A percentile compares a stretch with the other conserved stretches of the same genome.
These are phyloP conservation scores for Meteorus sp. DNA, from an alignment of 1,140 invertebrate genomes.

Conservation along the genomic window DNA sequence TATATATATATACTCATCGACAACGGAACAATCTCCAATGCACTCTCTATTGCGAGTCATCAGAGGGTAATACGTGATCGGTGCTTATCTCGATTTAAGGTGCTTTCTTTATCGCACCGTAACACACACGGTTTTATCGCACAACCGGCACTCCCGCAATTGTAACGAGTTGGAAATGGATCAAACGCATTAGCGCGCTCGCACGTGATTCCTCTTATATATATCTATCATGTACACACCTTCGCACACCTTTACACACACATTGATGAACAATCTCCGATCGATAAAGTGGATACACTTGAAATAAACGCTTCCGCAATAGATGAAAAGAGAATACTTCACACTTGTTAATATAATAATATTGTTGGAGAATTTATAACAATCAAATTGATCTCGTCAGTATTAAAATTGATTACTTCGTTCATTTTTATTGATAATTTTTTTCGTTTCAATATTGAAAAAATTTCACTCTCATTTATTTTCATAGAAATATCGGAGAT, in stretches of 20 bases:
- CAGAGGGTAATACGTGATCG: constrained; percentile 9
- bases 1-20: too few species aligned
- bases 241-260: background rate
- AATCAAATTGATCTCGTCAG: too few species aligned
- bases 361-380: too few species aligned
- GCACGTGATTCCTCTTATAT: too few species aligned
- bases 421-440: too few species aligned
- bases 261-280: background rate
- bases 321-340: too few species aligned
- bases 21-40: background rate
- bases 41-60: constrained; percentile 8
- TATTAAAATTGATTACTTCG: too few species aligned
- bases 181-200: constrained; percentile 13
- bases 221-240: background rate
- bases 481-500: too few species aligned
- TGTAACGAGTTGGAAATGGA: constrained; percentile 15
- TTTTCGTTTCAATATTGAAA: too few species aligned
- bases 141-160: constrained; percentile 14
- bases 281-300: background rate
- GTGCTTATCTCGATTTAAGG: constrained; percentile 13
- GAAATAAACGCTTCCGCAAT: background rate
- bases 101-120: constrained; percentile 12
- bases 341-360: too few species aligned
- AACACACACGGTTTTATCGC: constrained; percentile 7
- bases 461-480: too few species aligned